Percentiles rank a stretch among this genome's conserved stretches.
These are phyloP conservation scores for Cyphomyrus plagiostoma DNA, from an alignment of 2,113 vertebrate genomes.

Conservation along the genomic window DNA sequence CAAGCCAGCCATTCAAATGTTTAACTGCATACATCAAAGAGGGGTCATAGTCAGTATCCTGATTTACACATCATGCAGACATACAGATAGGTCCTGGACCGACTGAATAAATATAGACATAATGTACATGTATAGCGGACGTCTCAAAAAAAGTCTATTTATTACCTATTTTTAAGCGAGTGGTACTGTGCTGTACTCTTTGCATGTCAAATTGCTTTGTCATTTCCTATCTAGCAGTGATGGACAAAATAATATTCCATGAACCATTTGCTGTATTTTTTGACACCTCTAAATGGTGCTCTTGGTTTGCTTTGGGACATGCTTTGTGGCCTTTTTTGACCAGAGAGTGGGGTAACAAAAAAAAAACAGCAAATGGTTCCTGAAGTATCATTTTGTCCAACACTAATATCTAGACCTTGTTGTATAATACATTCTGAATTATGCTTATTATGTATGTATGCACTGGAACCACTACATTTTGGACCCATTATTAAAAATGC, in stretches of 20 bases:
- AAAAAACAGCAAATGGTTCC: background rate
- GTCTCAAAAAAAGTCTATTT: too few species aligned
- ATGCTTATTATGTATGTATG: background rate
- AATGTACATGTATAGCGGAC: background rate
- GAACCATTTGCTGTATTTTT: background rate
- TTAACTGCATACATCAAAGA: background rate
- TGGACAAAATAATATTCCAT: background rate
- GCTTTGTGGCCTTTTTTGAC: background rate
- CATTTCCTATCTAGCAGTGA: background rate
- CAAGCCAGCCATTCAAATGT: background rate
- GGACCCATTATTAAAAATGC: background rate
- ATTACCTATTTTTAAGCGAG: too few species aligned
- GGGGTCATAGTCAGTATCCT: background rate
- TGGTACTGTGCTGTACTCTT: too few species aligned
- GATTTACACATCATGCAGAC: background rate
- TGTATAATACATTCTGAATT: background rate
- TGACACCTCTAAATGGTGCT: background rate
- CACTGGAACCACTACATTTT: background rate
- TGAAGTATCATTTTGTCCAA: background rate
- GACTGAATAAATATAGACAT: background rate
- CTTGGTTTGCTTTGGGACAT: background rate
- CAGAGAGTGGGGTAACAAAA: too few species aligned
- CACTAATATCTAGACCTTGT: background rate
- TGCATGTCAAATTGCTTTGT: too few species aligned
- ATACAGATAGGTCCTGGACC: background rate